These are phyloP conservation scores for Synergus umbraculus DNA, from an alignment of 2,888 invertebrate species.

Conservation along the genomic window DNA sequence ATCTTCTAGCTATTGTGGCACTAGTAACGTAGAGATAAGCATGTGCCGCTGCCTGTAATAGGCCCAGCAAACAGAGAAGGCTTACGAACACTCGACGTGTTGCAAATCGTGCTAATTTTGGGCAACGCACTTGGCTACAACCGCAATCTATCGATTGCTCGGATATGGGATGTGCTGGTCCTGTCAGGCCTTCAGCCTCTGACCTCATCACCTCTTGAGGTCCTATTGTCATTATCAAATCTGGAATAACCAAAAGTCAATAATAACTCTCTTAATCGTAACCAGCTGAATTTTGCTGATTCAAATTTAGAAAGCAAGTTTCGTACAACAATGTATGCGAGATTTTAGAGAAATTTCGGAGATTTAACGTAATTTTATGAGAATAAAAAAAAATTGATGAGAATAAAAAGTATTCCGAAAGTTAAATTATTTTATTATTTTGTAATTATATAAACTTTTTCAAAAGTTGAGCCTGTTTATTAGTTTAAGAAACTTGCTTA, in stretches of 20 bases:
- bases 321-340: too few species aligned
- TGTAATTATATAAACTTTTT: too few species aligned
- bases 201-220: conserved; percentile 70
- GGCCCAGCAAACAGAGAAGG: conserved; percentile 69
- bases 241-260: background rate
- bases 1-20: conserved; percentile 70
- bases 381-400: too few species aligned
- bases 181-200: conserved; percentile 70
- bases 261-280: too few species aligned
- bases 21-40: conserved; percentile 68
- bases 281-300: too few species aligned
- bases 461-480: too few species aligned
- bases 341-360: too few species aligned
- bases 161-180: conserved; percentile 73
- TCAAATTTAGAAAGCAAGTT: too few species aligned
- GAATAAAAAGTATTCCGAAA: too few species aligned
- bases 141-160: conserved; percentile 73
- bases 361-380: too few species aligned
- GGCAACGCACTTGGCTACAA: conserved; percentile 69
- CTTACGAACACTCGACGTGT: conserved; percentile 69
- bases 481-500: too few species aligned
- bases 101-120: conserved; percentile 72
- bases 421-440: too few species aligned
- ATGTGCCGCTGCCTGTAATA: conserved; percentile 69
- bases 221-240: conserved; percentile 65